A percentile compares a stretch with the other conserved stretches of the same genome.
Conservation (phyloP, 1,140 invertebrate species). For the Oryzaephilus surinamensis region DNA sequence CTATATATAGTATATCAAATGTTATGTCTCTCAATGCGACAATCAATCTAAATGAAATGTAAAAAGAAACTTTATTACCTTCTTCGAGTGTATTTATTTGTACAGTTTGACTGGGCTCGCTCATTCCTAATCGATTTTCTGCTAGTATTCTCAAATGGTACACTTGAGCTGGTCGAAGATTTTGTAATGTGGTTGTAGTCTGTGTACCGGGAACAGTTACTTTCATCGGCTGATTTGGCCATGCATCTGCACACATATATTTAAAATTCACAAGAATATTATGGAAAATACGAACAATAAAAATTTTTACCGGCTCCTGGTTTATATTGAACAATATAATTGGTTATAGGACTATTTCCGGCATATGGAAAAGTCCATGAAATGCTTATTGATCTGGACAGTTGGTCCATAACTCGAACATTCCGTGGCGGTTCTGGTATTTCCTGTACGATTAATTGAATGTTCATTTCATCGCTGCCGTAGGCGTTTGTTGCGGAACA, state of each 20-base stretch:
- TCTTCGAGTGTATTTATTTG: slow-evolving; percentile 75
- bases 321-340: slow-evolving; percentile 80
- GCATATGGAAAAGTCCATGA: slow-evolving; percentile 78
- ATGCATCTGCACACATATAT: slow-evolving; percentile 46
- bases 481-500: slow-evolving; percentile 82
- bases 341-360: slow-evolving; percentile 78
- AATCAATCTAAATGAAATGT: no score
- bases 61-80: slow-evolving; percentile 32
- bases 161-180: slow-evolving; percentile 74
- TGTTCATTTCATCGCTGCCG: slow-evolving; percentile 82
- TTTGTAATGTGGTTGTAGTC: slow-evolving; percentile 64
- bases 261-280: neutral
- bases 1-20: slow-evolving; percentile 48
- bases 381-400: slow-evolving; percentile 66
- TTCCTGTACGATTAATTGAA: slow-evolving; percentile 84
- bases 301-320: slow-evolving; percentile 57
- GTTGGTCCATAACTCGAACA: slow-evolving; percentile 69
- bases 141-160: slow-evolving; percentile 85
- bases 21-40: no score
- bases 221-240: slow-evolving; percentile 65
- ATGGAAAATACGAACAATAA: neutral
- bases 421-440: slow-evolving; percentile 81
- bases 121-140: slow-evolving; percentile 76
- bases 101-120: slow-evolving; percentile 74
- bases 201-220: slow-evolving; percentile 68